Conservation (phyloP, 2,113 vertebrate species). For the Amphiprion ocellaris region DNA sequence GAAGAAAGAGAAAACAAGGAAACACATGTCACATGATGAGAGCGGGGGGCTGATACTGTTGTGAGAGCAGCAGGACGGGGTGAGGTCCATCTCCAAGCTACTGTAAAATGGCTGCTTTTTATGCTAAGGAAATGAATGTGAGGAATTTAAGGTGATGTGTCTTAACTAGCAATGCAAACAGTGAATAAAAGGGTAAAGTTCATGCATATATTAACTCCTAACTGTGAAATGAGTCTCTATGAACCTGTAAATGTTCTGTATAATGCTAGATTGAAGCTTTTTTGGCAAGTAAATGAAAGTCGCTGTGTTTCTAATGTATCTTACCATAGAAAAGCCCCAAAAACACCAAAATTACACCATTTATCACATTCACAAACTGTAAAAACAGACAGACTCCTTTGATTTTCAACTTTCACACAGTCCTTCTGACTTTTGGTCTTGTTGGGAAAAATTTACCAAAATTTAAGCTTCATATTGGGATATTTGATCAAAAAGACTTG, state of each 20-base stretch:
- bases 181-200: too few species aligned
- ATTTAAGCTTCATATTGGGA: too few species aligned
- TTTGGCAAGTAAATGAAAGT: neutral
- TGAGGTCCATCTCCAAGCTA: constrained; percentile 68
- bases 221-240: neutral
- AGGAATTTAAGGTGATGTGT: neutral
- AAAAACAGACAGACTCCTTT: too few species aligned
- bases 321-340: neutral
- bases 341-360: too few species aligned
- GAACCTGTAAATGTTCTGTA: neutral
- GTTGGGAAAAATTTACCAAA: too few species aligned
- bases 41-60: constrained; percentile 63
- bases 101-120: constrained; percentile 84
- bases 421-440: too few species aligned
- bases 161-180: too few species aligned
- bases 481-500: neutral
- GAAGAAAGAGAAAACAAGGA: constrained; percentile 78
- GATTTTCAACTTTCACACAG: too few species aligned
- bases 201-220: neutral
- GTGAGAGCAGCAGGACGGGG: constrained; percentile 77
- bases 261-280: neutral
- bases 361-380: too few species aligned
- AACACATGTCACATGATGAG: constrained; percentile 64
- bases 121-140: neutral
- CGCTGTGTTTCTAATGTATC: neutral